These are phyloP conservation scores for Marasmarcha lunaedactyla DNA, from an alignment of 2,888 invertebrate species.

Conservation along the genomic window DNA sequence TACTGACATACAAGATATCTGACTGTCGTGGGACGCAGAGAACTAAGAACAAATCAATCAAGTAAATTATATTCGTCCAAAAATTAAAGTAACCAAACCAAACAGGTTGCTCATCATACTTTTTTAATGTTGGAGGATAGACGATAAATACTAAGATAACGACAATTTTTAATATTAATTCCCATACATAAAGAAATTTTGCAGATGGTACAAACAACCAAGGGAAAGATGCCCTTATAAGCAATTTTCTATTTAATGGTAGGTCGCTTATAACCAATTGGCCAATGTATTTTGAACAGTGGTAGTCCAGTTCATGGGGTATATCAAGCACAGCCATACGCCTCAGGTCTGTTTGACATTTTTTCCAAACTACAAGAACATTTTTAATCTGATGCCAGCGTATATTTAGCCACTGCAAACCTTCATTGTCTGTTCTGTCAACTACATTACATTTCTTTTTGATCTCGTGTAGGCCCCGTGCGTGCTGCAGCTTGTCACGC, in stretches of 20 bases:
- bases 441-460: background rate
- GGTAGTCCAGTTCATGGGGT: slow-evolving; percentile 39
- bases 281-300: slow-evolving; percentile 51
- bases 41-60: slow-evolving; percentile 27
- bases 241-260: slow-evolving; percentile 35
- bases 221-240: slow-evolving; percentile 37
- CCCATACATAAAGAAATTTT: slow-evolving; percentile 32
- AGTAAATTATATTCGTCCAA: slow-evolving; percentile 35
- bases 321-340: background rate
- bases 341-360: too few species aligned
- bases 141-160: slow-evolving; percentile 32
- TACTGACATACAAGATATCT: too few species aligned
- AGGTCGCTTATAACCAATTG: slow-evolving; percentile 43
- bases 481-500: slow-evolving; percentile 3
- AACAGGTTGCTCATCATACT: slow-evolving; percentile 9
- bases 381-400: too few species aligned
- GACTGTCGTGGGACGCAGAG: too few species aligned
- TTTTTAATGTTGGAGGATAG: slow-evolving; percentile 32
- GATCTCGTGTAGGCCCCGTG: background rate
- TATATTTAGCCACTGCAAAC: too few species aligned
- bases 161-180: slow-evolving; percentile 27
- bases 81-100: slow-evolving; percentile 34
- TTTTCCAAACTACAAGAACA: too few species aligned
- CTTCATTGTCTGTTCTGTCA: too few species aligned
- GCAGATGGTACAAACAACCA: slow-evolving; percentile 42